Conservation (phyloP, 2,797 vertebrate genomes). For the Salmo trutta region DNA sequence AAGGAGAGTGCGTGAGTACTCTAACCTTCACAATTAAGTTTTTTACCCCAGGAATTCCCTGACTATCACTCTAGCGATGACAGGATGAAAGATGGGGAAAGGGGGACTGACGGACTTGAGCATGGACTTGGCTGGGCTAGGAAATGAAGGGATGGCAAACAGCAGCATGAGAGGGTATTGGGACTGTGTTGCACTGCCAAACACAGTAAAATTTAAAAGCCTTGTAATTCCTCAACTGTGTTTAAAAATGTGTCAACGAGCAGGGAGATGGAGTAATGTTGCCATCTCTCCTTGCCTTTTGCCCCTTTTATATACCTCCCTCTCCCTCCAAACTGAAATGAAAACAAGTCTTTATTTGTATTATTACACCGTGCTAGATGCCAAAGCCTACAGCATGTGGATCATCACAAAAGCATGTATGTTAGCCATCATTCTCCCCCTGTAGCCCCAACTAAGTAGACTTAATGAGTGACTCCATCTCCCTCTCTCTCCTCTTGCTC, state of each 20-base stretch:
- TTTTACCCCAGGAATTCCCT: constrained; percentile 58
- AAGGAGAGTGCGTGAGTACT: constrained; percentile 48
- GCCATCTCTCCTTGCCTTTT: constrained; percentile 51
- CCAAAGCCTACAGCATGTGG: constrained; percentile 59
- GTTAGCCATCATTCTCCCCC: constrained; percentile 61
- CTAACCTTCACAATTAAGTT: constrained; percentile 49
- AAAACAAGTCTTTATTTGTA: constrained; percentile 15
- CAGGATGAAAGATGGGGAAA: constrained; percentile 68
- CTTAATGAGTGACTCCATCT: constrained; percentile 45
- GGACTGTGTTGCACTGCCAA: constrained; percentile 79
- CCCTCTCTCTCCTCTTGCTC: constrained; percentile 18
- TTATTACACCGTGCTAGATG: constrained; percentile 30
- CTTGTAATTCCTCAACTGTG: constrained; percentile 72
- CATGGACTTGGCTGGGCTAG: constrained; percentile 52
- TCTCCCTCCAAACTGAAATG: constrained; percentile 34
- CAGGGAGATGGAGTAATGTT: constrained; percentile 55
- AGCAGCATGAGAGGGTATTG: constrained; percentile 58
- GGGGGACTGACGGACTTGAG: constrained; percentile 47
- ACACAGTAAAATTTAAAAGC: constrained; percentile 74
- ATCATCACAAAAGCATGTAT: constrained; percentile 65
- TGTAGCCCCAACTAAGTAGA: neutral
- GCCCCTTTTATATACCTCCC: constrained; percentile 31
- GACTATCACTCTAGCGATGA: constrained; percentile 64
- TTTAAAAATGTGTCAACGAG: constrained; percentile 77
- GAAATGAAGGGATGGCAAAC: constrained; percentile 64